Conservation (phyloP, 2,797 vertebrate genomes). For the Sitta carolinensis region DNA sequence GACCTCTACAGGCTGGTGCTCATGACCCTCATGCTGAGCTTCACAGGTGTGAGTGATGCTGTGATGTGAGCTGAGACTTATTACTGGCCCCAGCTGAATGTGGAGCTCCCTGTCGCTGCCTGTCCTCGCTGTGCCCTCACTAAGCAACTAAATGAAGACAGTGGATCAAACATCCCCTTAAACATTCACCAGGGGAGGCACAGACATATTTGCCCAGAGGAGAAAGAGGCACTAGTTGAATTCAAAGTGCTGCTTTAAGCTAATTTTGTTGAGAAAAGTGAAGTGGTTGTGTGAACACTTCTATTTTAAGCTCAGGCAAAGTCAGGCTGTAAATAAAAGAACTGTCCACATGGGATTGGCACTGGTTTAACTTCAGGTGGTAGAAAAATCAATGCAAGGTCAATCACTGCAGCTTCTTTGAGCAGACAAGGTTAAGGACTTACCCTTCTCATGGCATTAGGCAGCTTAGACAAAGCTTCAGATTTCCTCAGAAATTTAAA, state of each 20-base stretch:
- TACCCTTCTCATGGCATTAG: background rate
- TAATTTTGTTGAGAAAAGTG: conserved; percentile 32
- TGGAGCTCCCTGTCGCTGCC: background rate
- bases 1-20: background rate
- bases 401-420: background rate
- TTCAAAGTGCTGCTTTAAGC: conserved; percentile 44
- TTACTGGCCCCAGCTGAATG: background rate
- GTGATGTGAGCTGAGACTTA: background rate
- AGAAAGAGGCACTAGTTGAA: conserved; percentile 26
- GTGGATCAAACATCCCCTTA: background rate
- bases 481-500: background rate
- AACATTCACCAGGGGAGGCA: background rate
- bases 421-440: background rate
- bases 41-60: background rate
- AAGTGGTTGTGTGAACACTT: background rate
- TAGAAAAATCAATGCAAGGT: conserved; percentile 38
- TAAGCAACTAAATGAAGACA: background rate
- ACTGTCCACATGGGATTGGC: background rate
- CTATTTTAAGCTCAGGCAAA: conserved; percentile 31
- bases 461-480: background rate
- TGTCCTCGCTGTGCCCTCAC: background rate
- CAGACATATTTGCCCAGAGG: background rate
- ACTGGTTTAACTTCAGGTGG: conserved; percentile 12
- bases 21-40: background rate
- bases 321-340: conserved; percentile 42